A percentile compares a stretch with the other conserved stretches of the same genome.
These are phyloP conservation scores for Phrynosoma blainvillii DNA, from an alignment of 2,113 vertebrate species.

Conservation along the genomic window DNA sequence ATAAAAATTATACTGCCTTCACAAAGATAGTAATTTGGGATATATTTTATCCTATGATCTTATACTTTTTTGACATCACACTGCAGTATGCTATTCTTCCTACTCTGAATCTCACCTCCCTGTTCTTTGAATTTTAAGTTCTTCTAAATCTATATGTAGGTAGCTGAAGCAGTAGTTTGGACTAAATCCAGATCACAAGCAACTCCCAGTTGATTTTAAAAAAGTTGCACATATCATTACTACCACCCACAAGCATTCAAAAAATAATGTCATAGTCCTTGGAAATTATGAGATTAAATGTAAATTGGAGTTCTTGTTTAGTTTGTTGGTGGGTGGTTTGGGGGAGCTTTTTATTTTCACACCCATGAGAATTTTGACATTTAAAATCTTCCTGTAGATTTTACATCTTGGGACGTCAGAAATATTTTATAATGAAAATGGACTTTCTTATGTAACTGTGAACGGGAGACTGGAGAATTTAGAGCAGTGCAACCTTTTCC, in stretches of 20 bases:
- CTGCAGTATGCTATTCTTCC: not conserved
- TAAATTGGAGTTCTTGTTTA: not conserved
- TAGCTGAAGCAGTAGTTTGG: not conserved
- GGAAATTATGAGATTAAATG: constrained; percentile 18
- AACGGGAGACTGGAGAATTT: not conserved
- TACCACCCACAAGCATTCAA: not conserved
- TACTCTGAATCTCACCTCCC: not conserved
- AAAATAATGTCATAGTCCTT: not conserved
- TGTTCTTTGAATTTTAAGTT: constrained; percentile 18
- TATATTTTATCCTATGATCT: not conserved
- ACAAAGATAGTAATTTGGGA: not conserved
- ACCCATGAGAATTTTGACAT: not conserved
- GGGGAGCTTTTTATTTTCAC: not conserved
- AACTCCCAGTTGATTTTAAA: not conserved
- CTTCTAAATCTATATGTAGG: not conserved
- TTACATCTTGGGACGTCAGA: not conserved
- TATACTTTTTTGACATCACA: constrained; percentile 15
- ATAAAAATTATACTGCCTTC: not conserved
- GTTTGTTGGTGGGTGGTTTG: not conserved
- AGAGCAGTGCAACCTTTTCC: not conserved
- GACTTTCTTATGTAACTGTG: constrained; percentile 4
- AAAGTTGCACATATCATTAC: not conserved
- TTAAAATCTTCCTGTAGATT: not conserved
- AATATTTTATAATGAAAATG: not conserved
- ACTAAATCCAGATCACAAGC: not conserved